Conservation (phyloP, 2,113 vertebrate species). For the Sceloporus tristichus region DNA sequence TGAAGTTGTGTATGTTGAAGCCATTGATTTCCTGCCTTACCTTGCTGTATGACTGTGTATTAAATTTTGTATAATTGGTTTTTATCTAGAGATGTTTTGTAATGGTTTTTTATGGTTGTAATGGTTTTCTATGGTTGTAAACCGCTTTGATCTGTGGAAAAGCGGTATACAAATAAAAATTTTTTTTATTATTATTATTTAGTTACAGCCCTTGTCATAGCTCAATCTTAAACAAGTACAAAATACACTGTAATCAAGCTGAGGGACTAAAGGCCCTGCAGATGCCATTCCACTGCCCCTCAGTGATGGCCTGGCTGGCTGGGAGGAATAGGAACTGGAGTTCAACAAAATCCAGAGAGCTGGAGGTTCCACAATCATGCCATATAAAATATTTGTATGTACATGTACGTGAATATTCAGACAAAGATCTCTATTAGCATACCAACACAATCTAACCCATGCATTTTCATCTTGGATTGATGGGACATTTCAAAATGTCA, state of each 20-base stretch:
- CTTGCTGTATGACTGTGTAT: too few relatives aligned
- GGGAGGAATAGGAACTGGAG: neutral
- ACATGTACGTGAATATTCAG: neutral
- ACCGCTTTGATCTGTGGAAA: too few relatives aligned
- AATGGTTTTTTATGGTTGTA: too few relatives aligned
- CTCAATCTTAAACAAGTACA: neutral
- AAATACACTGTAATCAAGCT: neutral
- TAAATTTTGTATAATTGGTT: too few relatives aligned
- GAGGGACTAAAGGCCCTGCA: neutral
- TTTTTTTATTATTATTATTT: too few relatives aligned
- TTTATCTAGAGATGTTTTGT: too few relatives aligned
- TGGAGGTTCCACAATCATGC: neutral
- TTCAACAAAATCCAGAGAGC: neutral
- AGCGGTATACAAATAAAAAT: too few relatives aligned
- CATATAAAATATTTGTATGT: neutral
- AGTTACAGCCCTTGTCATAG: neutral
- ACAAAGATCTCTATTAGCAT: neutral
- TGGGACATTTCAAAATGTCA: neutral
- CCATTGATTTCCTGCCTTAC: too few relatives aligned
- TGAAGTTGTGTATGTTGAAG: too few relatives aligned
- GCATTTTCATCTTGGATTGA: neutral
- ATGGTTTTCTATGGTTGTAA: too few relatives aligned
- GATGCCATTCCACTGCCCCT: neutral
- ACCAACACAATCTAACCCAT: neutral
- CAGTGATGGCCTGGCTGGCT: neutral